These are phyloP conservation scores for Cylindroiulus punctatus DNA, from an alignment of 2,888 invertebrate species.

Conservation along the genomic window DNA sequence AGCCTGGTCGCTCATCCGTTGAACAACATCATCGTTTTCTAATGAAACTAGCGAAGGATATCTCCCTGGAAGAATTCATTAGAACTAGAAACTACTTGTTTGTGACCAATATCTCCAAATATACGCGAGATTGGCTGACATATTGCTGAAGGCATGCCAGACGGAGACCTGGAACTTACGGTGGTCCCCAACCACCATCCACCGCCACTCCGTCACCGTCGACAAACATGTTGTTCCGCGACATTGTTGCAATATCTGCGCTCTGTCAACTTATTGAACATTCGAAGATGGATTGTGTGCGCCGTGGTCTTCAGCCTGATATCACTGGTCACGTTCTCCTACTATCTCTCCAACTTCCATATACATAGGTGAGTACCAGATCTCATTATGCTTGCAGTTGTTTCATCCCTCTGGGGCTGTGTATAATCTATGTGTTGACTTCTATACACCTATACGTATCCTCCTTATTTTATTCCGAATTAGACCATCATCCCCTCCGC, in stretches of 20 bases:
- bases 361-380: slow-evolving; percentile 47
- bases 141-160: slow-evolving; percentile 47
- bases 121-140: not conserved
- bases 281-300: slow-evolving; percentile 43
- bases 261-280: slow-evolving; percentile 26
- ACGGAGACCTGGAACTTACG: slow-evolving; percentile 43
- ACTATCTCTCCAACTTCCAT: slow-evolving; percentile 49
- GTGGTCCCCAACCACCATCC: slow-evolving; percentile 49
- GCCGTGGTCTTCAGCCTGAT: slow-evolving; percentile 29
- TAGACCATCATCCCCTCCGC: too few relatives aligned
- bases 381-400: not conserved
- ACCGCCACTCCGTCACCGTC: slow-evolving; percentile 31
- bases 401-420: too few relatives aligned
- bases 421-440: too few relatives aligned
- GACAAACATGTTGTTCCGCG: slow-evolving; percentile 13
- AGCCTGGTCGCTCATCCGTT: not conserved
- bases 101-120: not conserved
- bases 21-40: not conserved
- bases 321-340: slow-evolving; percentile 37
- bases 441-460: too few relatives aligned
- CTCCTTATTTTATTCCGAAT: too few relatives aligned
- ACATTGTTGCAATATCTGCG: slow-evolving; percentile 36
- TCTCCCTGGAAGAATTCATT: slow-evolving; percentile 10
- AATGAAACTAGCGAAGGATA: slow-evolving; percentile 28
- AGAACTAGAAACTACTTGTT: not conserved